Conservation (phyloP, 2,888 invertebrate species). For the Lacanobia wlatinum region DNA sequence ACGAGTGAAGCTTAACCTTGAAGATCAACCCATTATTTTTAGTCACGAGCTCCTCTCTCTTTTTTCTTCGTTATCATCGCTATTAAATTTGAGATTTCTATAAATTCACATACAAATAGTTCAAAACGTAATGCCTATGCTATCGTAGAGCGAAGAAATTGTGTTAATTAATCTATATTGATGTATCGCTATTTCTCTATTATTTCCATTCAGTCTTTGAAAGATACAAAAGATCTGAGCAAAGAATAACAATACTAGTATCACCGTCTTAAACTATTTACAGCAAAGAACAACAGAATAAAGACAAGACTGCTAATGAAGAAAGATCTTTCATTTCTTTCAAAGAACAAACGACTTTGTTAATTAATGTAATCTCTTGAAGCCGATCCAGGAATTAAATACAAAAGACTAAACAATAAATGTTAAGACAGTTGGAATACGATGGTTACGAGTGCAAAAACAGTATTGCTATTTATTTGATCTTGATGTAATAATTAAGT, state of each 20-base stretch:
- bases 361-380: slow-evolving; percentile 45
- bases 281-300: slow-evolving; percentile 24
- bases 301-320: slow-evolving; percentile 25
- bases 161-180: neutral
- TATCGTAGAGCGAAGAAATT: neutral
- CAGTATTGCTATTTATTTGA: neutral
- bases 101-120: neutral
- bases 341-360: slow-evolving; percentile 13
- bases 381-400: slow-evolving; percentile 14
- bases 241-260: slow-evolving; percentile 9
- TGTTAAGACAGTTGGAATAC: neutral
- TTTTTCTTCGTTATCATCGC: no score
- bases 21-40: no score
- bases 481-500: neutral
- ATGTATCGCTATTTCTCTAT: neutral
- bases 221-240: neutral
- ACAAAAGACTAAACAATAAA: slow-evolving; percentile 5
- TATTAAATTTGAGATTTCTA: no score
- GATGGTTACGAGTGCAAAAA: slow-evolving; percentile 5
- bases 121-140: neutral
- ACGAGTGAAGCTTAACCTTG: no score
- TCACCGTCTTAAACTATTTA: slow-evolving; percentile 14
- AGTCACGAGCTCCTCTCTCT: no score
- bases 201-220: neutral
- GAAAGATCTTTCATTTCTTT: slow-evolving; percentile 35